Percentiles rank a stretch among this genome's conserved stretches.
Evolutionary conservation across 2,888 invertebrate genomes (phyloP).

Genomic region (Scelioninae gen. 2): DNA sequence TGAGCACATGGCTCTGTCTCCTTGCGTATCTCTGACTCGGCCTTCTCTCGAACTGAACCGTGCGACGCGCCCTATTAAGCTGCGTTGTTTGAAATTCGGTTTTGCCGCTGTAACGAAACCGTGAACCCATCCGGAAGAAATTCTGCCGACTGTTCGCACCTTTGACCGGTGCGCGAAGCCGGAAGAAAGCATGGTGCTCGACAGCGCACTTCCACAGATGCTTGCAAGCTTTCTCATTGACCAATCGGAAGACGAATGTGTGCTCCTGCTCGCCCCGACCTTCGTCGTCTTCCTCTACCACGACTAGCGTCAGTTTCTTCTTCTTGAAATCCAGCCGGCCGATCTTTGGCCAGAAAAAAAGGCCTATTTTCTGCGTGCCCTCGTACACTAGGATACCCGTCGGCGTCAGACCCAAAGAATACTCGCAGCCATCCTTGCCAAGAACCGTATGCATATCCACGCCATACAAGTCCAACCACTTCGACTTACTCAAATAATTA

Average conservation of each 20-base stretch:
- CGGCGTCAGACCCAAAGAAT: conserved; percentile 96
- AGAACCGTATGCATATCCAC: conserved; percentile 98
- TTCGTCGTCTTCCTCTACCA: conserved; percentile 99
- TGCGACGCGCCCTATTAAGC: conserved; percentile 90
- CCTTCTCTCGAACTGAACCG: conserved; percentile 96
- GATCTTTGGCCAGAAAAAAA: conserved; percentile 99
- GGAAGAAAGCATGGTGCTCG: conserved; percentile 99
- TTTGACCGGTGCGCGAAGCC: conserved; percentile 92
- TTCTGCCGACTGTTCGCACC: conserved; percentile 93
- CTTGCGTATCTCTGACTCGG: conserved; percentile 98
- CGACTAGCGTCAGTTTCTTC: conserved; percentile 96
- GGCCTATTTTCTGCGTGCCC: conserved; percentile 95
- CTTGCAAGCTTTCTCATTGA: conserved; percentile 98
- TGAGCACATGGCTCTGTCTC: conserved; percentile 90
- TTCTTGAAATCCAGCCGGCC: conserved; percentile 98
- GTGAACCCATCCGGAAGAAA: conserved; percentile 98
- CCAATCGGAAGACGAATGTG: conserved; percentile 96
- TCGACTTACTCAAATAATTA: conserved; percentile 95
- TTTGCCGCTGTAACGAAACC: conserved; percentile 96
- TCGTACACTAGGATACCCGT: conserved; percentile 99
- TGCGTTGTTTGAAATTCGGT: conserved; percentile 99
- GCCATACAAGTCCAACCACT: conserved; percentile 99
- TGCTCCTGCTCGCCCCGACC: conserved; percentile 95
- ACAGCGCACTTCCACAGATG: conserved; percentile 99
- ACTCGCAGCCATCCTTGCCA: conserved; percentile 97